Conservation (phyloP, 2,113 vertebrate species). For the Tachycineta bicolor region DNA sequence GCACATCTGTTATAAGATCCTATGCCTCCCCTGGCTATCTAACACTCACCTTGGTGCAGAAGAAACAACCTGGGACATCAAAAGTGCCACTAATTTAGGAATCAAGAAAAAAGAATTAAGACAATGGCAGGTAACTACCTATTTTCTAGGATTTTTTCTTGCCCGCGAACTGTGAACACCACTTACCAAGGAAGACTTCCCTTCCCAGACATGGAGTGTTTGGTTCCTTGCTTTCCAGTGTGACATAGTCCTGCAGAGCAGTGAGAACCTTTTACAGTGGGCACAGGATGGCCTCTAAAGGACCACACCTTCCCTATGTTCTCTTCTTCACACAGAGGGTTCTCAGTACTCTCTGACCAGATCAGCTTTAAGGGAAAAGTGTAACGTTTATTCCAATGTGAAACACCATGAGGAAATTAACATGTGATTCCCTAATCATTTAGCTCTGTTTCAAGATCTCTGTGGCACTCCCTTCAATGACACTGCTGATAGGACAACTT, state of each 20-base stretch:
- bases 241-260: neutral
- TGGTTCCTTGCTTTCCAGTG: neutral
- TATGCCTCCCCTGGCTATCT: neutral
- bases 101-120: neutral
- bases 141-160: neutral
- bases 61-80: neutral
- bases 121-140: neutral
- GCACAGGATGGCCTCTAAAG: neutral
- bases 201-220: neutral
- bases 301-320: fast-evolving
- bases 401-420: neutral
- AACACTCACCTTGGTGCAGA: neutral
- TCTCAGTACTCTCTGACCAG: neutral
- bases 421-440: neutral
- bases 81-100: neutral
- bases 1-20: neutral
- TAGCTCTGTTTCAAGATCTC: neutral
- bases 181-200: neutral
- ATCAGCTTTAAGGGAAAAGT: neutral
- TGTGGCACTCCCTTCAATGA: neutral
- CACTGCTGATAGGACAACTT: conserved; percentile 5
- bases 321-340: neutral
- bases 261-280: neutral
- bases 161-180: neutral
- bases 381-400: neutral